phyloP scores from a whole-genome alignment of 2,888 invertebrate species.

The Crossocerus cetratus region DNA sequence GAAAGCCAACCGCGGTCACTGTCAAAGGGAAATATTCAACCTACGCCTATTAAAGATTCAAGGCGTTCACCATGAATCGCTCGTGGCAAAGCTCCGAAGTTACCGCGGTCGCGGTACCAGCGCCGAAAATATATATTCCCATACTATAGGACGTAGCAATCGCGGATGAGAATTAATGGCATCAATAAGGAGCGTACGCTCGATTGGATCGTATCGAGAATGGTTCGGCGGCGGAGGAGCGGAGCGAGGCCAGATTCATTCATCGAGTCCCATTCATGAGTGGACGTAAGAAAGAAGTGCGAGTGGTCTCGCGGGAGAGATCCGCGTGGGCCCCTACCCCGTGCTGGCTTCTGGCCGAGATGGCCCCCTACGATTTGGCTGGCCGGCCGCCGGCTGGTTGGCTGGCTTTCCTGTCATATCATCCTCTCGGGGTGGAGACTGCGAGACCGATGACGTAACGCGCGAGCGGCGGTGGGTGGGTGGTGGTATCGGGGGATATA shows the following conservation, averaged over 20 bases:
- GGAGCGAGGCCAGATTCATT: constrained; percentile 24
- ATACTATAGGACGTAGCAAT: no score
- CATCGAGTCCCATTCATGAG: constrained; percentile 48
- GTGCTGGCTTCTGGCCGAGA: no score
- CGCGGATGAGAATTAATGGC: no score
- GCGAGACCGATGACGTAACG: constrained; percentile 47
- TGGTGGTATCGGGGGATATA: constrained; percentile 12
- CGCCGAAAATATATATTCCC: no score
- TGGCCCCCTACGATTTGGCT: neutral
- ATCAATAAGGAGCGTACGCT: no score
- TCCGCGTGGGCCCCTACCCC: no score
- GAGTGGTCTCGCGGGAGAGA: no score
- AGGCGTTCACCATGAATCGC: neutral
- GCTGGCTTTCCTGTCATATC: constrained; percentile 20
- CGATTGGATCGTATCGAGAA: neutral
- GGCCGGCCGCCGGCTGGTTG: neutral
- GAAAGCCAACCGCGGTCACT: no score
- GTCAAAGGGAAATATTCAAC: no score
- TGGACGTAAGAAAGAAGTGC: constrained; percentile 18
- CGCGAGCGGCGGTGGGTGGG: constrained; percentile 16
- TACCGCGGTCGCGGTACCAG: no score
- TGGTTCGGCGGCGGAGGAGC: neutral
- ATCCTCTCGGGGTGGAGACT: constrained; percentile 46
- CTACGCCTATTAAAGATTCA: no score
- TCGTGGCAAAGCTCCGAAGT: neutral